These are phyloP conservation scores for Rapana venosa DNA, from an alignment of 2,888 invertebrate genomes.

Conservation along the genomic window DNA sequence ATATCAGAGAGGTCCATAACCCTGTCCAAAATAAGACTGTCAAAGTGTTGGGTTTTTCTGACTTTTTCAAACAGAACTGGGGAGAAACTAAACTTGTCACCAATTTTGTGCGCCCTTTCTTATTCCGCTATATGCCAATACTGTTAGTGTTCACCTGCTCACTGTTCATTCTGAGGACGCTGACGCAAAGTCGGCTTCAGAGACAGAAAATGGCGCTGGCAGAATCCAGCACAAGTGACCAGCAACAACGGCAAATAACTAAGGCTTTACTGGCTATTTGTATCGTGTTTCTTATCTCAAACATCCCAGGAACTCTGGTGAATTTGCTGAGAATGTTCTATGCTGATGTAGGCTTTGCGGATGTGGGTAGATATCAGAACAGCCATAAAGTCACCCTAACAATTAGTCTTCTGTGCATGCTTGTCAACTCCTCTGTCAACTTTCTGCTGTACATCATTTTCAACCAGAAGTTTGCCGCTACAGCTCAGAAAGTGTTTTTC, in stretches of 20 bases:
- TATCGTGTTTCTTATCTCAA: background rate
- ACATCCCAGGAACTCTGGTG: background rate
- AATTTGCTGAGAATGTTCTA: background rate
- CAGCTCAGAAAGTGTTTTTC: background rate
- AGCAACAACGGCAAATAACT: slow-evolving; percentile 11
- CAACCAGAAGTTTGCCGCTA: background rate
- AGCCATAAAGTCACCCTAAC: background rate
- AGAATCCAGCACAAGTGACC: background rate
- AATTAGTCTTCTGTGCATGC: background rate
- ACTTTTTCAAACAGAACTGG: background rate
- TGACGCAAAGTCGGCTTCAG: background rate
- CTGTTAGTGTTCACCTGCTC: background rate
- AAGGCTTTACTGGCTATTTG: background rate
- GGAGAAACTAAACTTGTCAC: background rate
- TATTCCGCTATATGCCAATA: background rate
- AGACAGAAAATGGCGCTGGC: background rate
- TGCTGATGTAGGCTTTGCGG: background rate
- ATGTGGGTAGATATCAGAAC: background rate
- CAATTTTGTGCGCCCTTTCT: background rate
- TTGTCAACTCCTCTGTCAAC: slow-evolving; percentile 25
- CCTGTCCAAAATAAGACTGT: background rate
- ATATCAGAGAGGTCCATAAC: background rate
- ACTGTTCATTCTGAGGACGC: background rate
- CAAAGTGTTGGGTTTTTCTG: background rate
- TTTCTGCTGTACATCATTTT: slow-evolving; percentile 12